Percentiles rank a stretch among this genome's conserved stretches.
Conservation (phyloP, 2,113 vertebrate species). For the Toxotes chatareus region DNA sequence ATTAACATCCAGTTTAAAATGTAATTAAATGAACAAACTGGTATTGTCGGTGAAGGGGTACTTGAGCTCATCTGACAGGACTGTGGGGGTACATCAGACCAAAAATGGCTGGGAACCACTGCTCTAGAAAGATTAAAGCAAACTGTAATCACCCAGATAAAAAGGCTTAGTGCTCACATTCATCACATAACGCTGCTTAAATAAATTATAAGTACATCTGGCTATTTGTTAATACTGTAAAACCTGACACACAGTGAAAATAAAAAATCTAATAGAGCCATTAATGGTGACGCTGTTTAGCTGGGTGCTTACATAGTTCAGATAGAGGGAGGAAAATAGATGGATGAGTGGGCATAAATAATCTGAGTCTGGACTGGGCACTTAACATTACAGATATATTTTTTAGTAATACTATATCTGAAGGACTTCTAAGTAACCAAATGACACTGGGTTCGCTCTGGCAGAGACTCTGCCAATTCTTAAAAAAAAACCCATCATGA, state of each 20-base stretch:
- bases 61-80: background rate
- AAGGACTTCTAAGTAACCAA: conserved; percentile 24
- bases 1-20: background rate
- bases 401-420: conserved; percentile 16
- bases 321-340: conserved; percentile 1
- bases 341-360: conserved; percentile 12
- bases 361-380: conserved; percentile 28
- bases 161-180: background rate
- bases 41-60: background rate
- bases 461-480: background rate
- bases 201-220: background rate
- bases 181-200: too few species aligned
- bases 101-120: too few species aligned
- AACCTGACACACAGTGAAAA: background rate
- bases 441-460: background rate
- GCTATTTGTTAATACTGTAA: background rate
- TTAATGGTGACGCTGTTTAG: background rate
- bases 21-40: background rate
- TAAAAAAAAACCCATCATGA: background rate
- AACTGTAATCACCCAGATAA: background rate
- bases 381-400: conserved; percentile 28
- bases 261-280: background rate
- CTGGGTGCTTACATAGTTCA: background rate
- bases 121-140: background rate
- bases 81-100: background rate